Evolutionary conservation across 2,113 vertebrate species (phyloP).

Genomic region (Emydura subglobosa): DNA sequence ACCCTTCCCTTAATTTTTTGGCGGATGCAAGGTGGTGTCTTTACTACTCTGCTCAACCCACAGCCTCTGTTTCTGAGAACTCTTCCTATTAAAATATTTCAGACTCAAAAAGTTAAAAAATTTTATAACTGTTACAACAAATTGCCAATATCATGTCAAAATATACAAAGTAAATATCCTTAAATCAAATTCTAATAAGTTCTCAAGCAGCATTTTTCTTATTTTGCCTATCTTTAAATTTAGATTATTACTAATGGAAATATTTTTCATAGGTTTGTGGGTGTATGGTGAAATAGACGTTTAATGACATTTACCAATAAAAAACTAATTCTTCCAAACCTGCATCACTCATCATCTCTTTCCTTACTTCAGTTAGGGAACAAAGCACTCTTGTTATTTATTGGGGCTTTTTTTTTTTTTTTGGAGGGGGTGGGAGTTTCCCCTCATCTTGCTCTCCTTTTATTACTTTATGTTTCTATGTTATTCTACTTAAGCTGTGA

Average conservation of each 20-base stretch:
- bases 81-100: neutral
- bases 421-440: neutral
- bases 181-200: neutral
- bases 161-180: neutral
- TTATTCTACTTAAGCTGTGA: neutral
- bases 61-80: fast-evolving
- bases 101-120: neutral
- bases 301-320: neutral
- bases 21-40: neutral
- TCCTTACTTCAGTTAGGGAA: neutral
- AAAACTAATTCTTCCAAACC: neutral
- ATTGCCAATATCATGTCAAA: neutral
- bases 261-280: neutral
- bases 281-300: neutral
- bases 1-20: neutral
- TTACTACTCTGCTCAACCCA: neutral
- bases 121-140: neutral
- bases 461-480: neutral
- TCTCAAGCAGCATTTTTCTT: neutral
- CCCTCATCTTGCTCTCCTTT: slow-evolving; percentile 1
- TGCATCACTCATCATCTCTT: neutral
- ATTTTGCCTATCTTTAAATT: neutral
- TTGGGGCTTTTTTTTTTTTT: neutral
- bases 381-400: fast-evolving
- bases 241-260: neutral